Evolutionary conservation across 2,797 vertebrate genomes (phyloP), one percentile per base, ranked within the genome.

Genomic region (Pelodytes ibericus): DNA sequence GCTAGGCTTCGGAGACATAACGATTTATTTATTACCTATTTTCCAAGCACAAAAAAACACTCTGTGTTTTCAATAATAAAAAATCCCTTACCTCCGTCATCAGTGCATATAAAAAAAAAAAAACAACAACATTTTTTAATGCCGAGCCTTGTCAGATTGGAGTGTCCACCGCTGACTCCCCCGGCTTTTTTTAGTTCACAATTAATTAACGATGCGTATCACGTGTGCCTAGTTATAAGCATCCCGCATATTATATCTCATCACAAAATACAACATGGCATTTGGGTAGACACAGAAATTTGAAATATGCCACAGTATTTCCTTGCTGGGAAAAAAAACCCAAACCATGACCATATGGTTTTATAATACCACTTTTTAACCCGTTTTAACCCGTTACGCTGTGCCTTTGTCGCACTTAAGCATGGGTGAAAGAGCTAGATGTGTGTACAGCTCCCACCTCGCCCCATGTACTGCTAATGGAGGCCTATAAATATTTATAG

Each of bases 241-340:
- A 74, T 64, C 63, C 71, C 67, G n/a, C n/a, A 58, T 74, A 72
- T 73, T 79, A 73, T 66, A 69, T 67, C 71, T 73, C 59, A 44
- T 69, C 64, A 79, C 71, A 79, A 64, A 79, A 79, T 79, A 73
- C 64, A 72, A 73, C 74, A 73, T 74, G 71, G 71, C 77, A 74
- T 79, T 79, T 79, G 71, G 71, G 64, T 73, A 69, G 74, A 79
- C 67, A 79, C 57, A 62, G 47, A 74, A 69, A 25, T 79, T 63
- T 71, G 53, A 57, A 62, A 57, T 69, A 44, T 73, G 56, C 76
- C 22, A 56, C 56, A 62, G 41, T 62, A 73, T 79, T 62, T 69
- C 53, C n/a, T n/a, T n/a, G n/a, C n/a, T n/a, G n/a, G n/a, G n/a
- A n/a, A n/a, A n/a, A n/a, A n/a, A n/a, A n/a, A n/a, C n/a, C n/a